Evolutionary conservation across 2,797 vertebrate species (phyloP), one percentile per base, ranked within the genome.

Genomic region (Aldrovandia affinis): DNA sequence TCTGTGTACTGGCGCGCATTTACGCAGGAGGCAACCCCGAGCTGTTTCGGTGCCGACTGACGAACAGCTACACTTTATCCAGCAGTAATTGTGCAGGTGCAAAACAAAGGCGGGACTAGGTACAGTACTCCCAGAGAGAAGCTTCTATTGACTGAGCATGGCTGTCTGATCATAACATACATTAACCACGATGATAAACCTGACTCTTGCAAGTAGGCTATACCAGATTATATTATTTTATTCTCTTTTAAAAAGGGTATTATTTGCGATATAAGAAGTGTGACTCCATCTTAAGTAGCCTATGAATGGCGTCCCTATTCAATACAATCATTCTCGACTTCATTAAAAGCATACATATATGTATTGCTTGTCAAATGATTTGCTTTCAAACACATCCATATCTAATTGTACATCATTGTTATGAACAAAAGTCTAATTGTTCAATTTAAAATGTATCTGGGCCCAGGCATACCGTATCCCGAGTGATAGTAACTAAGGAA

Each of bases 11-110:
- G 22, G 59, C 47, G 75, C 75, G 59, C 55, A 65, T 47, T n/a
- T 50, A 44, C 30, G 61, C 55, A 25, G 18, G 22, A 39, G 22
- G 44, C 68, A 25, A 33, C 28, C 39, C 6, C 28, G n/a, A 33
- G 68, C 80, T 54, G 57, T 52, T 63, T 85, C 84, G 83, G 81
- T 73, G 80, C 84, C 47, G 55, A 78, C 22, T 44, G 75, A 83
- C 14, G 75, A 81, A 85, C 81, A 80, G 75, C 81, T 44, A 30
- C 80, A 28, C 47, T 28, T 52, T 44, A 33, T 77, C 65, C 84
- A 28, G 47, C 75, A 52, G 25, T 42, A 50, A 54, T 33, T 22
- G n/a, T 36, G 83, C 42, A 82, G 55, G 84, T 78, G 57, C 36
- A 61, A n/a, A 70, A 85, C 22, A n/a, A 70, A 85, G 52, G 80